Conservation (phyloP, 2,888 invertebrate genomes). For the Campoplex nolae region DNA sequence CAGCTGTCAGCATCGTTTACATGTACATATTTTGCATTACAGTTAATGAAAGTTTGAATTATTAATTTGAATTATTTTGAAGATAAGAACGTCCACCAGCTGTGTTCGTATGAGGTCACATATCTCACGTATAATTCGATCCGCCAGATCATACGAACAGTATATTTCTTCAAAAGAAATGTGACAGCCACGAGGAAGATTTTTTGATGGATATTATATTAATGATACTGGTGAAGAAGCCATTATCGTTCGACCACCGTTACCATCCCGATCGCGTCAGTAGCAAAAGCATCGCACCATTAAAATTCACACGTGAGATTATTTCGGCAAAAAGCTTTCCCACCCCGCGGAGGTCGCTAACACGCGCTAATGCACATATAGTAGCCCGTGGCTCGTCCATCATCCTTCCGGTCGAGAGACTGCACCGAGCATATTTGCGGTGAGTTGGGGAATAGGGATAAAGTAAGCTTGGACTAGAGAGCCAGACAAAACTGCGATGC, state of each 20-base stretch:
- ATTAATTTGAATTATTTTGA: neutral
- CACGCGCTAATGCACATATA: conserved; percentile 41
- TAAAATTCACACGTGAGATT: conserved; percentile 78
- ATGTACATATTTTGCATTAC: neutral
- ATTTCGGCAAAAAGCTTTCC: conserved; percentile 77
- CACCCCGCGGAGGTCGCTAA: conserved; percentile 33
- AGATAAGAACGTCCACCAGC: neutral
- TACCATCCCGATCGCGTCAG: conserved; percentile 32
- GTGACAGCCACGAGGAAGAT: conserved; percentile 28
- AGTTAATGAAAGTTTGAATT: neutral
- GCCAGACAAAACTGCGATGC: conserved; percentile 2
- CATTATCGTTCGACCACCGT: conserved; percentile 74
- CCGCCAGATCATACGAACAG: conserved; percentile 14
- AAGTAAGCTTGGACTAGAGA: conserved; percentile 22
- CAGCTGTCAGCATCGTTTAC: neutral
- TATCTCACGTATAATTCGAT: conserved; percentile 1
- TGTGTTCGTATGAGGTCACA: neutral
- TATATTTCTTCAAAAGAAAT: conserved; percentile 38
- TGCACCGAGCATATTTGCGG: conserved; percentile 47
- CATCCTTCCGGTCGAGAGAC: conserved; percentile 63
- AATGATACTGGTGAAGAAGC: conserved; percentile 72
- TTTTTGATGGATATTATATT: conserved; percentile 73
- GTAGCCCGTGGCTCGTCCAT: conserved; percentile 65
- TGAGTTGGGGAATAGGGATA: conserved; percentile 24
- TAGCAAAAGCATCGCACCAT: conserved; percentile 66